These are phyloP conservation scores for Helleia helle DNA, from an alignment of 2,888 invertebrate species.

Conservation along the genomic window DNA sequence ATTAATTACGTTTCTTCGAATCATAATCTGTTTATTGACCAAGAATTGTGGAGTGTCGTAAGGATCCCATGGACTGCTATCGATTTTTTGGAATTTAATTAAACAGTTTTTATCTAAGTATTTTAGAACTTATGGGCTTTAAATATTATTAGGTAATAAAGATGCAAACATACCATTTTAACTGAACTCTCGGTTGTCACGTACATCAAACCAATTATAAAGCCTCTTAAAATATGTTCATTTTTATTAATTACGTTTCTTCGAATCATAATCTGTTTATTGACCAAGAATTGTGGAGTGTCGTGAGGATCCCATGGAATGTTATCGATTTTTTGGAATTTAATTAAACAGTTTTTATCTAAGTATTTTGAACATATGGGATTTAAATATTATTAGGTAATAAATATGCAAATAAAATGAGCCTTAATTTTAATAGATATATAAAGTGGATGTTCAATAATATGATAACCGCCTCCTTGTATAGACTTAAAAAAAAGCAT, in stretches of 20 bases:
- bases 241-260: not conserved
- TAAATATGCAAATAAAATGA: too few relatives aligned
- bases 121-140: too few relatives aligned
- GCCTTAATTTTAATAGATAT: too few relatives aligned
- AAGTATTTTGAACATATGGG: too few relatives aligned
- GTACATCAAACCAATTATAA: not conserved
- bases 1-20: not conserved
- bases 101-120: not conserved
- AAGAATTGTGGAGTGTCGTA: not conserved
- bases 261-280: not conserved
- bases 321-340: too few relatives aligned
- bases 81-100: not conserved
- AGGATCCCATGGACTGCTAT: too few relatives aligned
- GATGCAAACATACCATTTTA: not conserved
- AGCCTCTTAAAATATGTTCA: not conserved
- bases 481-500: too few relatives aligned
- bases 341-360: not conserved
- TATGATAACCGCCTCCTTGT: too few relatives aligned
- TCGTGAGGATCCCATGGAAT: too few relatives aligned
- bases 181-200: not conserved
- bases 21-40: not conserved
- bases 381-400: too few relatives aligned
- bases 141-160: too few relatives aligned
- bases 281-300: not conserved
- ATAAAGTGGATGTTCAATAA: too few relatives aligned